Base-by-base conservation (phyloP, 2,113 vertebrate species). In the Pedetes capensis region DNA sequence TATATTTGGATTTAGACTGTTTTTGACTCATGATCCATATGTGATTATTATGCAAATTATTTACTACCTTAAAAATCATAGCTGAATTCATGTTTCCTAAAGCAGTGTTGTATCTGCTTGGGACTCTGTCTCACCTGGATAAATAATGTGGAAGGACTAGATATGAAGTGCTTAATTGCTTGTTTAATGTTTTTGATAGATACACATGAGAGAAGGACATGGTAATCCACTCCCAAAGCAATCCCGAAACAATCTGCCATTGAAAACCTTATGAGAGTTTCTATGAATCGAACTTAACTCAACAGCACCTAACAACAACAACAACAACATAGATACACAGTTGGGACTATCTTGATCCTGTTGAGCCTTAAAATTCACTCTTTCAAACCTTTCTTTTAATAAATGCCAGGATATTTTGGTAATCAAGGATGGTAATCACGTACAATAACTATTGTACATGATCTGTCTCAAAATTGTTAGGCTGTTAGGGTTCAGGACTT, bases 311-410 rank as follows among this genome's bases (percentile, higher is more conserved):
- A n/a, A n/a, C n/a, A n/a, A n/a, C n/a, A n/a, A n/a, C n/a, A n/a
- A n/a, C n/a, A n/a, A n/a, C n/a, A n/a, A n/a, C n/a, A 1, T 72
- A 96, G 86, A 82, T 78, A 88, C 42, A 91, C 75, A 91, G 59
- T 91, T 89, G 89, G 69, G 90, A 89, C 68, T 83, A 23, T 80
- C 66, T 91, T 44, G 64, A 89, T 95, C 63, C 69, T 71, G 29
- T 79, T 96, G 86, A 95, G 64, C 76, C 68, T 97, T 96, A 95
- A 96, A 96, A 95, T 86, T 69, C 53, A 76, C 72, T 88, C 75
- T 94, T 94, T 91, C 55, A 82, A 89, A 93, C 44, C n/a, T 91
- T 85, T 95, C 34, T 85, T 63, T 78, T 80, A 66, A 74, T 79
- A 95, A 82, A 42, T 91, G 49, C 57, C 78, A 81, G 89, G 53